Evolutionary conservation across 2,888 invertebrate species (phyloP).

Genomic region (Agrochola litura): DNA sequence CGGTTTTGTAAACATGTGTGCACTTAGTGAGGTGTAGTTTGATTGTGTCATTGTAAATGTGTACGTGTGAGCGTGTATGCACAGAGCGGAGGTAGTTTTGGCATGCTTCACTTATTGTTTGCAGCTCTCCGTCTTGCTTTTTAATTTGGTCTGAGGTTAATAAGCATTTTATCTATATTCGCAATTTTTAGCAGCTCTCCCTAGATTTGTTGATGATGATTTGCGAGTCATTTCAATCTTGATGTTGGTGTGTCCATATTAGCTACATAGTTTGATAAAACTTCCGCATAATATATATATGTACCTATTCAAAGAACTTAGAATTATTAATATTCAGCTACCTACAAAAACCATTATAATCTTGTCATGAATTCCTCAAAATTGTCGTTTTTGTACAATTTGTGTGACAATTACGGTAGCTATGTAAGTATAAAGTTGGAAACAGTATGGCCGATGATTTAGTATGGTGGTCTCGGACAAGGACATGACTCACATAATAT

Average conservation of each 20-base stretch:
- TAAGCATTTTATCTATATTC: not conserved
- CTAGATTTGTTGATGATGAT: not conserved
- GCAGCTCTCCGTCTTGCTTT: too few relatives aligned
- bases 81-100: too few relatives aligned
- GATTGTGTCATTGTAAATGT: too few relatives aligned
- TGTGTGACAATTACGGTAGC: slow-evolving; percentile 65
- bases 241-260: not conserved
- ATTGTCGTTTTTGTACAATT: slow-evolving; percentile 68
- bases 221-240: not conserved
- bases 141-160: too few relatives aligned
- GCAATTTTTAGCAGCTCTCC: not conserved
- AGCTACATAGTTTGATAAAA: not conserved
- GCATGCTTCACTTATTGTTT: too few relatives aligned
- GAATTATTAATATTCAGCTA: slow-evolving; percentile 45
- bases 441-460: slow-evolving; percentile 57
- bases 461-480: slow-evolving; percentile 65
- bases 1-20: too few relatives aligned
- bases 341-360: slow-evolving; percentile 52
- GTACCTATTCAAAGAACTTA: slow-evolving; percentile 12
- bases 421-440: slow-evolving; percentile 53
- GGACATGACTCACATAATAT: slow-evolving; percentile 65
- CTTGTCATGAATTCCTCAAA: slow-evolving; percentile 57
- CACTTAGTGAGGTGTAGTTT: too few relatives aligned
- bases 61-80: too few relatives aligned
- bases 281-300: slow-evolving; percentile 9